Conservation (phyloP, 2,888 invertebrate species). For the Eudemis profundana region DNA sequence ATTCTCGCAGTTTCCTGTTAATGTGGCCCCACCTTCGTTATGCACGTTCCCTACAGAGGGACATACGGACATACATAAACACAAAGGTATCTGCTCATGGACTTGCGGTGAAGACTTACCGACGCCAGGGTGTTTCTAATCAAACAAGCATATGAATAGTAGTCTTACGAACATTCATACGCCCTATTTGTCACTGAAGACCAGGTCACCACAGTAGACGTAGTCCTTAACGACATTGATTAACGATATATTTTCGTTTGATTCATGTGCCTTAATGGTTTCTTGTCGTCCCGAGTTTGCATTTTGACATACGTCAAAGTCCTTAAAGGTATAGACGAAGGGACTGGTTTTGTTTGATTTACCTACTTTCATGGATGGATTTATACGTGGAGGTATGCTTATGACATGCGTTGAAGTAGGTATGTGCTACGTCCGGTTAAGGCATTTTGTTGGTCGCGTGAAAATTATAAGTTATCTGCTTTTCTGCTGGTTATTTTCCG, state of each 20-base stretch:
- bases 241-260: conserved; percentile 1
- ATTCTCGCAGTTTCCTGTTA: no score
- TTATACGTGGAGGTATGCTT: background rate
- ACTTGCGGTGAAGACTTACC: conserved; percentile 2
- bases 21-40: no score
- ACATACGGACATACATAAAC: background rate
- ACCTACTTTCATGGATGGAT: background rate
- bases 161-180: background rate
- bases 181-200: background rate
- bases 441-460: background rate
- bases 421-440: conserved; percentile 3
- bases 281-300: background rate
- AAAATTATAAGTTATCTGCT: no score
- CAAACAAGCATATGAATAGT: background rate
- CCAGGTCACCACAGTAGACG: background rate
- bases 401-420: background rate
- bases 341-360: background rate
- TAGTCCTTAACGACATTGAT: background rate
- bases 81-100: no score
- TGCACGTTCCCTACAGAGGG: no score
- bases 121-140: conserved; percentile 12
- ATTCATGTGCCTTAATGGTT: conserved; percentile 7
- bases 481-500: no score
- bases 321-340: background rate
- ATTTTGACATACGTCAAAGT: background rate